Conservation (phyloP, 1,140 invertebrate genomes). For the Drosophila pseudoananassae region DNA sequence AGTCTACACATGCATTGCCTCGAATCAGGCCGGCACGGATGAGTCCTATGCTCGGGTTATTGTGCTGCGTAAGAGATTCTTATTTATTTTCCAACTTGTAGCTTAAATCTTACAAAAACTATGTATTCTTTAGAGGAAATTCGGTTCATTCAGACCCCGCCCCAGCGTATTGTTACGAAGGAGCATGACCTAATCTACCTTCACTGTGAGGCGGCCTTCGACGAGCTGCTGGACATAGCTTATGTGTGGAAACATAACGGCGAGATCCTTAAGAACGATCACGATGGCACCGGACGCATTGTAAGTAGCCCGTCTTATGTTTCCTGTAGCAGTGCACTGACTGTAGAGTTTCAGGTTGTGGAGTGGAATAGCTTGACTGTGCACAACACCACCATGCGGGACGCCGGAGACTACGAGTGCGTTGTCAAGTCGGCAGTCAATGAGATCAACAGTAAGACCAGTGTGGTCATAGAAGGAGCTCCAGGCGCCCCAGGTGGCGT, state of each 20-base stretch:
- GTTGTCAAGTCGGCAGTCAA: constrained; percentile 94
- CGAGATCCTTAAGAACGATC: constrained; percentile 89
- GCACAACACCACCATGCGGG: constrained; percentile 92
- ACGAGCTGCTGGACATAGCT: constrained; percentile 93
- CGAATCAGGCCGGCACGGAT: constrained; percentile 92
- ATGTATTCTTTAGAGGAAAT: constrained; percentile 86
- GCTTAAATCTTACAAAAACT: neutral
- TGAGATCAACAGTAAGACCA: constrained; percentile 89
- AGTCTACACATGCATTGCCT: constrained; percentile 94
- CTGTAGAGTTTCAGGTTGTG: constrained; percentile 83
- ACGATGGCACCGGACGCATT: constrained; percentile 85
- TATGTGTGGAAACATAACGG: constrained; percentile 96
- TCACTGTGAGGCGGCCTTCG: constrained; percentile 91
- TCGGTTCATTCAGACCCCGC: constrained; percentile 88
- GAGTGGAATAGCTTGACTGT: constrained; percentile 91
- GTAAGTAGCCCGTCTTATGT: constrained; percentile 65
- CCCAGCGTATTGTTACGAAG: constrained; percentile 87
- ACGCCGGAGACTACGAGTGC: constrained; percentile 95
- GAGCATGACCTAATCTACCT: constrained; percentile 90
- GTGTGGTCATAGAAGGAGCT: constrained; percentile 91
- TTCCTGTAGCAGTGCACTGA: neutral
- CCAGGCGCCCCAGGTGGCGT: constrained; percentile 93
- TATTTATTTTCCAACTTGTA: neutral
- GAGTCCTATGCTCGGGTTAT: constrained; percentile 92
- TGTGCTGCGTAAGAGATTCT: constrained; percentile 90